Conservation (phyloP, 1,140 invertebrate species). For the Diorhabda sublineata region DNA sequence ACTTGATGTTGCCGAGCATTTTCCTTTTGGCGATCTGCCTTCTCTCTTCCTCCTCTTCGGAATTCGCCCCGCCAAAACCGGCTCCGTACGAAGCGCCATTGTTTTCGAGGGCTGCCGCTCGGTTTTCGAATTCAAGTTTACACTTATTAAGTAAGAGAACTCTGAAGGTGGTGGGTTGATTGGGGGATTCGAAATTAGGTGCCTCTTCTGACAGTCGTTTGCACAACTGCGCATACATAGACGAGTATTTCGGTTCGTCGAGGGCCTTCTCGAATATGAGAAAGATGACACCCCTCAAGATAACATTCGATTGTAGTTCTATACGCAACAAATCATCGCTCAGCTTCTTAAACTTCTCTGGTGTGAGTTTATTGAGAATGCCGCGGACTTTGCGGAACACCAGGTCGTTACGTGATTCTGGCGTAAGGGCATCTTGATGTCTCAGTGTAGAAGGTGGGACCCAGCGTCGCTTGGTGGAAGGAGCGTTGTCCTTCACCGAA, state of each 20-base stretch:
- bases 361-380: slow-evolving; percentile 98
- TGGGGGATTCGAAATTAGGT: slow-evolving; percentile 84
- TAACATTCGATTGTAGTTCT: slow-evolving; percentile 87
- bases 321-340: slow-evolving; percentile 94
- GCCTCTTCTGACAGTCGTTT: slow-evolving; percentile 95
- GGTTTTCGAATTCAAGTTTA: slow-evolving; percentile 86
- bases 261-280: slow-evolving; percentile 98
- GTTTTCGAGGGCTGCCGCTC: slow-evolving; percentile 75
- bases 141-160: slow-evolving; percentile 90
- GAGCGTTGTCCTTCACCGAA: slow-evolving; percentile 90
- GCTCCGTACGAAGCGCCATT: slow-evolving; percentile 11
- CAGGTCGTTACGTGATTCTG: slow-evolving; percentile 88
- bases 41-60: slow-evolving; percentile 81
- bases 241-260: slow-evolving; percentile 99
- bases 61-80: slow-evolving; percentile 9
- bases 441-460: slow-evolving; percentile 93
- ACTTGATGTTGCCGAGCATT: slow-evolving; percentile 98
- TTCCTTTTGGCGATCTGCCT: slow-evolving; percentile 88
- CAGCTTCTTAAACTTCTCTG: slow-evolving; percentile 98
- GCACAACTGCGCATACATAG: slow-evolving; percentile 99
- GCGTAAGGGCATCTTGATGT: slow-evolving; percentile 84
- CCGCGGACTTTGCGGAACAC: slow-evolving; percentile 91
- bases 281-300: slow-evolving; percentile 93
- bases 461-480: slow-evolving; percentile 91
- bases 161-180: slow-evolving; percentile 74